phyloP scores from a whole-genome alignment of 1,140 invertebrate genomes.

The Caenorhabditis remanei region DNA sequence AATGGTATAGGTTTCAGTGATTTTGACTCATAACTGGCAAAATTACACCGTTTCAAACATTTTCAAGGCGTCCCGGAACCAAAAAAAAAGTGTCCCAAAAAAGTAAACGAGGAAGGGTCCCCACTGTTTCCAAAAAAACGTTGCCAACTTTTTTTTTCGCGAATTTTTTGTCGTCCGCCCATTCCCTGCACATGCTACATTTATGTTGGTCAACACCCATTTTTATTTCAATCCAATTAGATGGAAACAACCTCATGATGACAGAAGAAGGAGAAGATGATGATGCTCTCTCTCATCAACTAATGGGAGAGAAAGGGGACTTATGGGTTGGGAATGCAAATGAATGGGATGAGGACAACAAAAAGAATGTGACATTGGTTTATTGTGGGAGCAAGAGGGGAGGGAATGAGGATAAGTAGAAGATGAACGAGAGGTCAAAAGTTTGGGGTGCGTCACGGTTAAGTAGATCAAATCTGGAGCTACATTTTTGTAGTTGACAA shows the following conservation, averaged over 20 bases:
- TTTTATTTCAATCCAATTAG: slow-evolving; percentile 29
- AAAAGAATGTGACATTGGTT: too few species aligned
- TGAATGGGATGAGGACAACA: background rate
- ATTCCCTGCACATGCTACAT: background rate
- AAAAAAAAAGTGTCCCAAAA: background rate
- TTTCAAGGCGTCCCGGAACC: too few species aligned
- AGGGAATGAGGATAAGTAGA: background rate
- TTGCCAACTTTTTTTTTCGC: slow-evolving; percentile 5
- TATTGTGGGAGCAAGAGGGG: too few species aligned
- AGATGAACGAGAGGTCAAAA: background rate
- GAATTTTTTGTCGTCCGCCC: background rate
- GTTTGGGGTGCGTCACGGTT: too few species aligned
- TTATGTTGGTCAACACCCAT: background rate
- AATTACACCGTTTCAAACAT: too few species aligned
- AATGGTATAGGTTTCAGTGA: too few species aligned
- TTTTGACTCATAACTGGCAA: too few species aligned
- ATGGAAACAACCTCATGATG: slow-evolving; percentile 1
- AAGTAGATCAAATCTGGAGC: too few species aligned
- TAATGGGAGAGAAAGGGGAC: background rate
- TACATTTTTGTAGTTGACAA: too few species aligned
- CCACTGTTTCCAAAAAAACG: background rate
- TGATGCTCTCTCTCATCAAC: slow-evolving; percentile 42
- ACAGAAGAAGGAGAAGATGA: too few species aligned
- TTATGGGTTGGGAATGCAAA: slow-evolving; percentile 41
- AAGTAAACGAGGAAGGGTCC: background rate